Conservation (phyloP, 2,888 invertebrate species). For the Miltochrista miniata region DNA sequence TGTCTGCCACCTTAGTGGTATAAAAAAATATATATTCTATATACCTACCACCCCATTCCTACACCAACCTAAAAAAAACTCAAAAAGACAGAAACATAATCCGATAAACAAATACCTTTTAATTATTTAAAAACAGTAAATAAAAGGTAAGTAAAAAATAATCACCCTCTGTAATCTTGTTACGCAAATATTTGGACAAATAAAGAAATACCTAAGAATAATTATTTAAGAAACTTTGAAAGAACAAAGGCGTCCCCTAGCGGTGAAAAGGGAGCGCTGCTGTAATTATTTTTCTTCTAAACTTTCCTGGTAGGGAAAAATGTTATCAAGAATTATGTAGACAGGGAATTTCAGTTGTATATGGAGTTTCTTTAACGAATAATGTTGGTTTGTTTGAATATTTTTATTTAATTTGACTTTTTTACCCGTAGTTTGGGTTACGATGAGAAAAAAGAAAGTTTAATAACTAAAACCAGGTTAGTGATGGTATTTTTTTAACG, state of each 20-base stretch:
- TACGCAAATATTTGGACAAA: conserved; percentile 69
- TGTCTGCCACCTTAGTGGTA: too few species aligned
- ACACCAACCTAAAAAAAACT: neutral
- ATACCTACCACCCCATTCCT: neutral
- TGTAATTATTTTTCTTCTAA: conserved; percentile 79
- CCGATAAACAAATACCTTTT: neutral
- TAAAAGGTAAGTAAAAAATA: conserved; percentile 61
- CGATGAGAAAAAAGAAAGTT: too few species aligned
- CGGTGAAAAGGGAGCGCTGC: conserved; percentile 60
- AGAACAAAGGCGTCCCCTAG: conserved; percentile 44
- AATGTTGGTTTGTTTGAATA: neutral
- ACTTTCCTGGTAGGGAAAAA: conserved; percentile 63
- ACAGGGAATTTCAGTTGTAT: conserved; percentile 21
- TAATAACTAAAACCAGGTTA: too few species aligned
- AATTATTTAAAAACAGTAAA: conserved; percentile 25
- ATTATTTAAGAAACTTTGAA: conserved; percentile 70
- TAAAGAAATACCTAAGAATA: conserved; percentile 51
- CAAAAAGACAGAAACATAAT: neutral
- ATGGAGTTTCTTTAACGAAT: neutral
- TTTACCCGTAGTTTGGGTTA: neutral
- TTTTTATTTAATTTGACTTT: neutral
- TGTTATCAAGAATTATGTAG: conserved; percentile 32
- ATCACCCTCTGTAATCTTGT: conserved; percentile 69
- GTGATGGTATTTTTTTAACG: too few species aligned
- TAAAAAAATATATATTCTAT: too few species aligned